These are phyloP conservation scores for Python bivittatus DNA, from an alignment of 2,113 vertebrate species.

Conservation along the genomic window DNA sequence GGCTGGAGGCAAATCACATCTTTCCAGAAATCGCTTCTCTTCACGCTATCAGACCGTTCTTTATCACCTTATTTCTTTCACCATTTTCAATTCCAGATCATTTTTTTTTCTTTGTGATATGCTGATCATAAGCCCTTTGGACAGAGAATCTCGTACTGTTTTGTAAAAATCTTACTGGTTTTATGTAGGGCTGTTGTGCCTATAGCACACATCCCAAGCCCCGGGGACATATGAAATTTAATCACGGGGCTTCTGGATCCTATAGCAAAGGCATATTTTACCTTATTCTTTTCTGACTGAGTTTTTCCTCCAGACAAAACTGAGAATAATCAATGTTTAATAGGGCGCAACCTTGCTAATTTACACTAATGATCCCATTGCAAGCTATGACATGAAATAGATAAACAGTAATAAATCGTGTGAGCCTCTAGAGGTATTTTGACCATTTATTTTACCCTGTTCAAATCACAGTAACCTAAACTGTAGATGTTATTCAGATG, in stretches of 20 bases:
- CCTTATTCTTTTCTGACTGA: constrained; percentile 50
- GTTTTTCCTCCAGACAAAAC: constrained; percentile 34
- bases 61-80: neutral
- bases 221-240: neutral
- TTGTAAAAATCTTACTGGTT: neutral
- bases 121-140: neutral
- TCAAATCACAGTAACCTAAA: constrained; percentile 50
- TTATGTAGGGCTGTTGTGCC: neutral
- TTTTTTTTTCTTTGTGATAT: neutral
- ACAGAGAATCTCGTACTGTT: neutral
- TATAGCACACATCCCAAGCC: neutral
- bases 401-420: constrained; percentile 53
- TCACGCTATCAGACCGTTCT: neutral
- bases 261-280: neutral
- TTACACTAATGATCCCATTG: constrained; percentile 48
- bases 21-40: neutral
- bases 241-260: neutral
- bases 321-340: constrained; percentile 47
- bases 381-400: constrained; percentile 62
- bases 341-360: constrained; percentile 57
- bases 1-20: neutral
- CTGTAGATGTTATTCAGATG: constrained; percentile 39
- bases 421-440: constrained; percentile 49
- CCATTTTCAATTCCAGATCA: neutral
- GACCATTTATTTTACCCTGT: constrained; percentile 43